A percentile compares a stretch with the other conserved stretches of the same genome.
phyloP scores from a whole-genome alignment of 2,888 invertebrate genomes.

The Eristalis arbustorum region DNA sequence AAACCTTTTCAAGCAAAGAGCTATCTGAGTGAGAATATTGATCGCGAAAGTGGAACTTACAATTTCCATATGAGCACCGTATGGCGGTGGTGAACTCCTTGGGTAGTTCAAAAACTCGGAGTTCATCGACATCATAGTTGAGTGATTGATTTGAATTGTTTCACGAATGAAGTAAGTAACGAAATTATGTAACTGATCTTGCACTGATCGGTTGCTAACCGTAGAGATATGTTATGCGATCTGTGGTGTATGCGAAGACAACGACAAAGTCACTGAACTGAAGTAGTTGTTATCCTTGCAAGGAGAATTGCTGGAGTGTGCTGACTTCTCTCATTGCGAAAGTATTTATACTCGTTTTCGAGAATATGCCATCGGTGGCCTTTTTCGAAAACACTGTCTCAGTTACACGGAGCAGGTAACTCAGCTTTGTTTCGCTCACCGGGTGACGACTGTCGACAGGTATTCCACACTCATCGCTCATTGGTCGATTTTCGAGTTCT shows the following conservation, averaged over 20 bases:
- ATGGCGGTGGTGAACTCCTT: conserved; percentile 47
- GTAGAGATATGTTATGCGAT: not conserved
- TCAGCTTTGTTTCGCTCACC: not conserved
- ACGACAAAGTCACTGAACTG: not conserved
- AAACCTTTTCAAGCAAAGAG: not conserved
- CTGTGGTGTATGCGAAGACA: not conserved
- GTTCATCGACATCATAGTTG: conserved; percentile 34
- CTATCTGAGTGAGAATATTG: not conserved
- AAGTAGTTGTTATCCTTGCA: conserved; percentile 58
- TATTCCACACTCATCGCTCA: not conserved
- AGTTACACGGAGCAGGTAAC: conserved; percentile 16
- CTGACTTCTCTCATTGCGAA: conserved; percentile 34
- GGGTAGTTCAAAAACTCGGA: conserved; percentile 26
- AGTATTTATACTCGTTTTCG: conserved; percentile 60
- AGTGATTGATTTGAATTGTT: not conserved
- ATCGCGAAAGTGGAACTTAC: conserved; percentile 31
- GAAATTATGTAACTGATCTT: not conserved
- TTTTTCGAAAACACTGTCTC: not conserved
- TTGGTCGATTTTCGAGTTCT: conserved; percentile 14
- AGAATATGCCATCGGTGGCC: not conserved
- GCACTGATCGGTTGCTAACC: not conserved
- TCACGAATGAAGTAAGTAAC: not conserved
- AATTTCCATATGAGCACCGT: conserved; percentile 51
- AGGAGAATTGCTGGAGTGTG: conserved; percentile 43
- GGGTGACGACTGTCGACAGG: conserved; percentile 1